Evolutionary conservation across 2,888 invertebrate species (phyloP).

Genomic region (Netelia fuscicornis): DNA sequence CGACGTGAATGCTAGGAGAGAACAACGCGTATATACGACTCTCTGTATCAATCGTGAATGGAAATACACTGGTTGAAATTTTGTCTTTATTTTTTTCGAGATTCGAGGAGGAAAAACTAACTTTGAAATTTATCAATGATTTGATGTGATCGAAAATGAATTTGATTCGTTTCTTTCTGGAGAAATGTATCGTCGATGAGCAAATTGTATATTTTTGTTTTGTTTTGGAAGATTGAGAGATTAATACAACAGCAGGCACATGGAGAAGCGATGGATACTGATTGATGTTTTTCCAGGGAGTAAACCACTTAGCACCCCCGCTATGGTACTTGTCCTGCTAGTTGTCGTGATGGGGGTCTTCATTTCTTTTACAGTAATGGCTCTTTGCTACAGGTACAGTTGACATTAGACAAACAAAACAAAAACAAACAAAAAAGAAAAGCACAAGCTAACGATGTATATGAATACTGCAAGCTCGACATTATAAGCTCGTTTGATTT

Average conservation of each 20-base stretch:
- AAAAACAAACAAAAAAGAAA: slow-evolving; percentile 14
- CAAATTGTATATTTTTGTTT: not conserved
- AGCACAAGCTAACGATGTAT: slow-evolving; percentile 44
- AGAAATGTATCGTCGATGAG: not conserved
- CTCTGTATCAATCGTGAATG: too few relatives aligned
- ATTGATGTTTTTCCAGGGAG: slow-evolving; percentile 87
- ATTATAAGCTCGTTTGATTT: slow-evolving; percentile 50
- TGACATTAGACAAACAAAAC: slow-evolving; percentile 70
- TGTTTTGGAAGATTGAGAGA: not conserved
- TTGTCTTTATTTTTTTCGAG: too few relatives aligned
- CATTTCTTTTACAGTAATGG: slow-evolving; percentile 97
- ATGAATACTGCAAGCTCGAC: slow-evolving; percentile 50
- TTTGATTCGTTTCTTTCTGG: too few relatives aligned
- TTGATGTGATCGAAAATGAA: too few relatives aligned
- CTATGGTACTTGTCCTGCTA: slow-evolving; percentile 96
- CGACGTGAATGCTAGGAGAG: too few relatives aligned
- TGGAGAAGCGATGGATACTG: slow-evolving; percentile 56
- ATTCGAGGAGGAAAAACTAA: too few relatives aligned
- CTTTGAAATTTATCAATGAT: too few relatives aligned
- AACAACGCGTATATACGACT: too few relatives aligned
- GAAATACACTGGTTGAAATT: too few relatives aligned
- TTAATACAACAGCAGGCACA: slow-evolving; percentile 44
- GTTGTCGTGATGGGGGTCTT: slow-evolving; percentile 97
- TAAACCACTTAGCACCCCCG: slow-evolving; percentile 93
- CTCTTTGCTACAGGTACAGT: slow-evolving; percentile 97